Conservation (phyloP, 2,888 invertebrate species). For the Polymixis flavicincta region DNA sequence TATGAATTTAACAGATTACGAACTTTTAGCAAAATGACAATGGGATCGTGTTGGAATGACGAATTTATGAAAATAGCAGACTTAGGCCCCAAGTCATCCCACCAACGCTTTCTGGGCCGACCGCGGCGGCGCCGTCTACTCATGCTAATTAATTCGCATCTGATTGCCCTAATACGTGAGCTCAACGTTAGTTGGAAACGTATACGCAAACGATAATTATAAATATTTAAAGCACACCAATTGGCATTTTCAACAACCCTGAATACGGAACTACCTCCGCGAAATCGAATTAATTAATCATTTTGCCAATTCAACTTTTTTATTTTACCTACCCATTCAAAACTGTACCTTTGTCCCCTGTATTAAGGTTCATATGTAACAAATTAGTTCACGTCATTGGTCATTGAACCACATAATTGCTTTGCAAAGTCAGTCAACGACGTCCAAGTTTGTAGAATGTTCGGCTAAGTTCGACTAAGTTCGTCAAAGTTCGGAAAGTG, state of each 20-base stretch:
- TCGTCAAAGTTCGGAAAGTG: constrained; percentile 60
- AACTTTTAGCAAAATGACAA: too few relatives aligned
- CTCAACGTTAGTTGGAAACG: neutral
- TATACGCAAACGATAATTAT: neutral
- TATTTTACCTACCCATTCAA: constrained; percentile 26
- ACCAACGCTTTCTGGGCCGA: too few relatives aligned
- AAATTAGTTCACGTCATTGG: constrained; percentile 52
- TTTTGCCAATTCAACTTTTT: constrained; percentile 52
- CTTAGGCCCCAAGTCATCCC: too few relatives aligned
- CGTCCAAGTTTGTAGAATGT: constrained; percentile 63
- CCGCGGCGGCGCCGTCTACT: too few relatives aligned
- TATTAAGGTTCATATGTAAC: constrained; percentile 32
- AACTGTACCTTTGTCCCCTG: constrained; percentile 22
- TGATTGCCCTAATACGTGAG: neutral
- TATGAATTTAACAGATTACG: too few relatives aligned
- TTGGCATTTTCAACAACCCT: constrained; percentile 2
- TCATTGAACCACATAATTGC: constrained; percentile 70
- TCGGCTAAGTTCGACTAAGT: constrained; percentile 55
- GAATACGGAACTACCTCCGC: neutral
- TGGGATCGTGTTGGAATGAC: too few relatives aligned
- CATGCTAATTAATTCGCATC: neutral
- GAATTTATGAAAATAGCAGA: too few relatives aligned
- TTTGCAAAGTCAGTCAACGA: constrained; percentile 62
- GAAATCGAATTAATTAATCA: constrained; percentile 56
- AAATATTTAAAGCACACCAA: neutral